Evolutionary conservation across 2,888 invertebrate genomes (phyloP), one percentile per base, ranked within the genome.

Genomic region (Anthoptus insignis): DNA sequence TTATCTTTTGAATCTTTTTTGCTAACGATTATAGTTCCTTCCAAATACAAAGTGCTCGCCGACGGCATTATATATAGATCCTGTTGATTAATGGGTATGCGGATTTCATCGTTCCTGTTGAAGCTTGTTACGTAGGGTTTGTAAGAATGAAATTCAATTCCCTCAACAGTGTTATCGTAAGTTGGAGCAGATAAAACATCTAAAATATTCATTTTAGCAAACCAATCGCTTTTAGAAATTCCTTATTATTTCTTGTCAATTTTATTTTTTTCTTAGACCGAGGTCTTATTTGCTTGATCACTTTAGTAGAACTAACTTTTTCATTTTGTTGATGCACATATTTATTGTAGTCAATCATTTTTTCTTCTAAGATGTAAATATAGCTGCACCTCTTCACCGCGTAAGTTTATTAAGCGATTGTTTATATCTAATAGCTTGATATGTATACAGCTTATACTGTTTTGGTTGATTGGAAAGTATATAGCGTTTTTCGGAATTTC

Each of bases 91-190:
- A 67, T 66, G 27, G 66, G 58, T 21, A 64, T 67, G 52, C 69
- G 64, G 39, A 71, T 68, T 64, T 71, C 69, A 66, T 71, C 71
- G 32, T 71, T 71, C 59, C 68, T 64, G 24, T 50, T 69, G 21
- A 69, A 71, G 27, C 65, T 66, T 39, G 60, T 71, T 32, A 58
- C 65, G 32, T 71, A 72, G n/a, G 69, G 69, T 53, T 69, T 72
- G 29, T 71, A 71, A n/a, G 66, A 50, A 63, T 68, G 68, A 50
- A 57, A 45, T 64, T 68, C 67, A 63, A 60, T 69, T 64, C 67
- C 68, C 64, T 67, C 69, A 13, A 72, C 65, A 7, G 64, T 61
- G 60, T 47, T 68, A 53, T 71, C 69, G 29, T 37, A 54, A 56
- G 27, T 52, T 27, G 11, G 70, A 37, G 37, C n/a, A 13, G 37